phyloP scores from a whole-genome alignment of 2,113 vertebrate species.

The Prinia subflava region DNA sequence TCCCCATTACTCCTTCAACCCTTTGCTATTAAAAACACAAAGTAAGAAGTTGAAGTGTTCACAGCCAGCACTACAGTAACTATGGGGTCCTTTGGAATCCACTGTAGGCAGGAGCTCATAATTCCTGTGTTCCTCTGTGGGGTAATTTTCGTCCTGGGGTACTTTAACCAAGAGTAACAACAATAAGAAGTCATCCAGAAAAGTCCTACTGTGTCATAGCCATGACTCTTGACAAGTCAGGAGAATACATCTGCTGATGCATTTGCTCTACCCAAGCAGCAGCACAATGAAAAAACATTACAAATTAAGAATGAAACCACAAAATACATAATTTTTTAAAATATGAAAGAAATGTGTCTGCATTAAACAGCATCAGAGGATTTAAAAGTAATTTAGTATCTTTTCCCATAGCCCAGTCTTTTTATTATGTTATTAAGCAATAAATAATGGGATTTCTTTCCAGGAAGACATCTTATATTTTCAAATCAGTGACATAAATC shows the following conservation, averaged over 20 bases:
- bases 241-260: not conserved
- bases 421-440: conserved; percentile 30
- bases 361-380: not conserved
- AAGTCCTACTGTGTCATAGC: not conserved
- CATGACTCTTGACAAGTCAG: not conserved
- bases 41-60: not conserved
- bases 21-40: not conserved
- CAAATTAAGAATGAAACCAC: not conserved
- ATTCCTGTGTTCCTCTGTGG: not conserved
- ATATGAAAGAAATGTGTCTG: not conserved
- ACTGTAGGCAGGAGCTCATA: not conserved
- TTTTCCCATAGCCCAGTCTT: not conserved
- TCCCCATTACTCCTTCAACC: not conserved
- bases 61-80: not conserved
- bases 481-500: conserved; percentile 54
- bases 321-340: not conserved
- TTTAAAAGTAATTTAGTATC: conserved; percentile 34
- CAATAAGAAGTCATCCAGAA: not conserved
- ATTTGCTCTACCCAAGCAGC: not conserved
- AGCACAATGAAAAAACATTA: not conserved
- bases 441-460: conserved; percentile 60
- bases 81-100: not conserved
- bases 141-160: not conserved
- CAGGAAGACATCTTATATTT: conserved; percentile 20
- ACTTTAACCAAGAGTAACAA: not conserved